phyloP scores from a whole-genome alignment of 2,888 invertebrate species.

The Psylliodes chrysocephalus region DNA sequence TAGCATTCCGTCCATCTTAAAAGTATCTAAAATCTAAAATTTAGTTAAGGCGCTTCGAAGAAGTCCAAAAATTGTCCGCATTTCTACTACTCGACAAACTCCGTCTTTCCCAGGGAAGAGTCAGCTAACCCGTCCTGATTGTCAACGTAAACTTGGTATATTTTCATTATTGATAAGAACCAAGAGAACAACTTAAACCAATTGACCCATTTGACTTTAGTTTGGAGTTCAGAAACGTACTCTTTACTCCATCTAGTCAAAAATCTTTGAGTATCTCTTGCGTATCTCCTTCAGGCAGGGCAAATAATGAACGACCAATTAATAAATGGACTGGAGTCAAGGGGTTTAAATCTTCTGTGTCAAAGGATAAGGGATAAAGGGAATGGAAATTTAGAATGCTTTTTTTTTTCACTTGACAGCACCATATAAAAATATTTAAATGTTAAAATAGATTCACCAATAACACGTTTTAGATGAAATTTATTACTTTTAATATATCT shows the following conservation, averaged over 20 bases:
- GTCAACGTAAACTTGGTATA: constrained; percentile 35
- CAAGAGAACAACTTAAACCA: constrained; percentile 27
- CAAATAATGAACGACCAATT: constrained; percentile 31
- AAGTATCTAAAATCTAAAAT: no score
- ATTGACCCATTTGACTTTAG: constrained; percentile 35
- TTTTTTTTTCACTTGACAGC: constrained; percentile 43
- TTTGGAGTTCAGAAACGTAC: constrained; percentile 40
- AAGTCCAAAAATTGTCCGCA: constrained; percentile 24
- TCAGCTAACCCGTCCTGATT: constrained; percentile 28
- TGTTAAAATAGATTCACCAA: constrained; percentile 27
- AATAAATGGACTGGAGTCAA: constrained; percentile 42
- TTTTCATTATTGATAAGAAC: constrained; percentile 41
- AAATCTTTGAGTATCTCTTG: constrained; percentile 10
- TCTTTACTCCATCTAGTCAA: constrained; percentile 33
- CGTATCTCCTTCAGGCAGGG: constrained; percentile 33
- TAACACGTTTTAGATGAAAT: constrained; percentile 29
- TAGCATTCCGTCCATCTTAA: no score
- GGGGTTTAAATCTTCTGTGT: constrained; percentile 24
- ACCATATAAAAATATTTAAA: constrained; percentile 37
- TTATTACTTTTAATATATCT: constrained; percentile 33
- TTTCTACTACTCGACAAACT: constrained; percentile 32
- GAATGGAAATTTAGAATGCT: constrained; percentile 43
- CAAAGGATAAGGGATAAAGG: constrained; percentile 33
- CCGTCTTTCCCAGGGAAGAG: constrained; percentile 37
- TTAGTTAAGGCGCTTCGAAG: constrained; percentile 25